Percentiles rank a stretch among this genome's conserved stretches.
These are phyloP conservation scores for Pelobates cultripes DNA, from an alignment of 2,797 vertebrate genomes.

Conservation along the genomic window DNA sequence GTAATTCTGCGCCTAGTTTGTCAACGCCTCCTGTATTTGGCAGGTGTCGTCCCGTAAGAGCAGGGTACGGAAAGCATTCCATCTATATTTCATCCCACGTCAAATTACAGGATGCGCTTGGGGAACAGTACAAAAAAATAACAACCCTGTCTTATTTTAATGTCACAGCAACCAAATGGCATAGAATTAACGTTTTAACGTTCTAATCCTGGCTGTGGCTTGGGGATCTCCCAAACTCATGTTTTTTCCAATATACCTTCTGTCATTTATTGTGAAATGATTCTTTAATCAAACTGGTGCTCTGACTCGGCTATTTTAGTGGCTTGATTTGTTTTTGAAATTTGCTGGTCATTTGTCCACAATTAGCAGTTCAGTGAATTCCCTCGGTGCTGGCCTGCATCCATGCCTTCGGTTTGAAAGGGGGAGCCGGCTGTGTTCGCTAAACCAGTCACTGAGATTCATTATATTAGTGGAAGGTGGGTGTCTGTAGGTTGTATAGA, in stretches of 20 bases:
- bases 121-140: background rate
- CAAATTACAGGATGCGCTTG: slow-evolving; percentile 11
- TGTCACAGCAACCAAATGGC: slow-evolving; percentile 12
- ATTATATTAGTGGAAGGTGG: too few relatives aligned
- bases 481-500: too few relatives aligned
- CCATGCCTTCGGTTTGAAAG: too few relatives aligned
- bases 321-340: too few relatives aligned
- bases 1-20: slow-evolving; percentile 63
- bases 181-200: slow-evolving; percentile 34
- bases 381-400: too few relatives aligned
- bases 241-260: background rate
- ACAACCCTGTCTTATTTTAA: slow-evolving; percentile 4
- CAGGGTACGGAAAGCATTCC: slow-evolving; percentile 43
- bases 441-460: too few relatives aligned
- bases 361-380: too few relatives aligned
- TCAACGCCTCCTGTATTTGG: slow-evolving; percentile 63
- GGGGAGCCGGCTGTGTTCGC: too few relatives aligned
- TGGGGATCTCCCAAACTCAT: background rate
- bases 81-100: background rate
- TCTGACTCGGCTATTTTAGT: too few relatives aligned
- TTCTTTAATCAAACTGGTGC: too few relatives aligned
- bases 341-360: too few relatives aligned
- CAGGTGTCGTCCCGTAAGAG: slow-evolving; percentile 58
- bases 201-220: background rate
- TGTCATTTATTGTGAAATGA: too few relatives aligned